phyloP scores from a whole-genome alignment of 2,888 invertebrate genomes.

The Sericinus montela region DNA sequence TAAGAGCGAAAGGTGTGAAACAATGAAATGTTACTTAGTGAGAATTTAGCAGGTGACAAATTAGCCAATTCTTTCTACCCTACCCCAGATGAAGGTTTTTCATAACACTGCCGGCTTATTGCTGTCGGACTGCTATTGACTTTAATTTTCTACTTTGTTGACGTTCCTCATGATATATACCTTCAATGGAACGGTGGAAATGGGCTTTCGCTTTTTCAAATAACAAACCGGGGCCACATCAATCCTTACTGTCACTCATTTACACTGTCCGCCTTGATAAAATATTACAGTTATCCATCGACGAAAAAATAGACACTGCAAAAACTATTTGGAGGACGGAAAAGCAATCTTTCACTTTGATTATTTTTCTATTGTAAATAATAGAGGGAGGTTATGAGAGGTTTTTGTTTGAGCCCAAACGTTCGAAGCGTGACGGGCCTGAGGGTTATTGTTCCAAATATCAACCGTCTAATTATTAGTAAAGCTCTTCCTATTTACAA shows the following conservation, averaged over 20 bases:
- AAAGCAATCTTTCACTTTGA: conserved; percentile 71
- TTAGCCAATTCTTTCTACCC: conserved; percentile 62
- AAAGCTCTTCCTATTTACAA: background rate
- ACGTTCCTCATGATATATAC: conserved; percentile 74
- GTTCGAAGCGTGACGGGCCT: conserved; percentile 46
- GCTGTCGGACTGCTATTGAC: conserved; percentile 65
- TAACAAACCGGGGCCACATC: conserved; percentile 69
- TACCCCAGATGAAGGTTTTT: conserved; percentile 49
- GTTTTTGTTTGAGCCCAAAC: conserved; percentile 41
- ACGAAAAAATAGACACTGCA: conserved; percentile 55
- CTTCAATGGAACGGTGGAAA: conserved; percentile 60
- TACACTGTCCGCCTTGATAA: conserved; percentile 59
- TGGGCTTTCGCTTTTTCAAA: conserved; percentile 76
- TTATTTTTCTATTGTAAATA: conserved; percentile 77
- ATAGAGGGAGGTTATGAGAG: conserved; percentile 50
- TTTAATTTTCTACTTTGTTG: conserved; percentile 77
- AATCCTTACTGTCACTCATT: conserved; percentile 72
- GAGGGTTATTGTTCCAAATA: conserved; percentile 32
- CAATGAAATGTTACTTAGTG: conserved; percentile 65
- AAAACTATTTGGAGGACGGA: conserved; percentile 63
- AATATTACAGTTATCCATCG: conserved; percentile 73
- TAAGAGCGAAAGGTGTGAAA: conserved; percentile 45
- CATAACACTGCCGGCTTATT: conserved; percentile 61
- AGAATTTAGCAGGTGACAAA: conserved; percentile 60
- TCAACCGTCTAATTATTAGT: conserved; percentile 1